These are phyloP conservation scores for Polylopha cassiicola DNA, from an alignment of 2,888 invertebrate genomes.

Conservation along the genomic window DNA sequence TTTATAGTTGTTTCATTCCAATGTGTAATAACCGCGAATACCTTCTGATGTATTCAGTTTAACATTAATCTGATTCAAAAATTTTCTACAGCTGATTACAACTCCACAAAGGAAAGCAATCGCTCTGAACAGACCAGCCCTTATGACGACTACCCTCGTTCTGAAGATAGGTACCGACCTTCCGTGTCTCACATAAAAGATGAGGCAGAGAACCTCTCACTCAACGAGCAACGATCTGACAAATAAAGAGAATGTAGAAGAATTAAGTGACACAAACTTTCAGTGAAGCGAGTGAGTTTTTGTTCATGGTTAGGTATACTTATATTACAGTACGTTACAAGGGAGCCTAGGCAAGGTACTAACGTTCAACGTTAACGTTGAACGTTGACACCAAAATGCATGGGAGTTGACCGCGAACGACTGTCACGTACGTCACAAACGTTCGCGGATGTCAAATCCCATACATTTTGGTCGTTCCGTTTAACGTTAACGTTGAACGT, in stretches of 20 bases:
- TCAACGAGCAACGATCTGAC: conserved; percentile 72
- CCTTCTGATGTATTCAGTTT: no score
- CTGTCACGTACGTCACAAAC: no score
- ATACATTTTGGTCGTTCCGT: no score
- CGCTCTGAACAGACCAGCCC: conserved; percentile 67
- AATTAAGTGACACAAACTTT: neutral
- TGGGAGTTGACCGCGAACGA: no score
- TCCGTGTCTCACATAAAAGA: conserved; percentile 67
- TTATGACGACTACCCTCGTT: conserved; percentile 64
- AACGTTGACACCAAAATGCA: no score
- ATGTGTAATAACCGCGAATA: no score
- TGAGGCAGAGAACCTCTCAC: conserved; percentile 71
- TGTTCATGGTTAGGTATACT: conserved; percentile 16
- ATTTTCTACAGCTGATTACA: conserved; percentile 50
- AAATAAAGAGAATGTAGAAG: conserved; percentile 43
- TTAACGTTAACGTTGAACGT: no score
- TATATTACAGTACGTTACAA: conserved; percentile 29
- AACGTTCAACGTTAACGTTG: neutral
- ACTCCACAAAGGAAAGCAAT: conserved; percentile 63
- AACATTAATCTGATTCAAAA: no score
- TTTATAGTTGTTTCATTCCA: no score
- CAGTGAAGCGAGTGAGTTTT: conserved; percentile 1
- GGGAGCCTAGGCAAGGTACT: conserved; percentile 24
- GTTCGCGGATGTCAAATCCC: no score
- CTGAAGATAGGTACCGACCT: conserved; percentile 63